A percentile compares a stretch with the other conserved stretches of the same genome.
phyloP scores from a whole-genome alignment of 2,113 vertebrate genomes.

The Varanus salvator region DNA sequence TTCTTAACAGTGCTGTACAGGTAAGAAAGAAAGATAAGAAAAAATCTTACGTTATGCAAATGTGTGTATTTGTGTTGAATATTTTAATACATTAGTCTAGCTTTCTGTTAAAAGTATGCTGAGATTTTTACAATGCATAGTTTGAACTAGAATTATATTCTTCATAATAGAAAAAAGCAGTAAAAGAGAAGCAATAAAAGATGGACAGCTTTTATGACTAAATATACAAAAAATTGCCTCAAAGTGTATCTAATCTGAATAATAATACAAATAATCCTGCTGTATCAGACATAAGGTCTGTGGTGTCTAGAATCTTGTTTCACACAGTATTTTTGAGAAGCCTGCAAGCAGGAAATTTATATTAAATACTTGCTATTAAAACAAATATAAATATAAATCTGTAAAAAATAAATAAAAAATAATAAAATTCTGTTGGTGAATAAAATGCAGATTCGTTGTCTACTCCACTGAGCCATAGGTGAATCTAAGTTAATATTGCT shows the following conservation, averaged over 20 bases:
- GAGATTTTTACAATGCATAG: not conserved
- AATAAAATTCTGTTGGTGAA: not conserved
- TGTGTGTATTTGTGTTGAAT: not conserved
- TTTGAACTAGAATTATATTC: not conserved
- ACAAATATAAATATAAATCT: not conserved
- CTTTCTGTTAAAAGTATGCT: not conserved
- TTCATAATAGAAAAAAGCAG: not conserved
- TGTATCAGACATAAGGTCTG: not conserved
- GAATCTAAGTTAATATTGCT: not conserved
- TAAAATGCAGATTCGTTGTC: not conserved
- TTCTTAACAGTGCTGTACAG: constrained; percentile 99
- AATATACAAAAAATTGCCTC: too few species aligned
- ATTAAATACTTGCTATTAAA: not conserved
- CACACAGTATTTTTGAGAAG: not conserved
- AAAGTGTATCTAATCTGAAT: not conserved
- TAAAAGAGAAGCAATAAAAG: not conserved
- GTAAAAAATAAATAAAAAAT: not conserved
- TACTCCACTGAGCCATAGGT: not conserved
- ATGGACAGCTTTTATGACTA: not conserved
- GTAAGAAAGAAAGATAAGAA: constrained; percentile 72
- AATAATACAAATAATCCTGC: too few species aligned
- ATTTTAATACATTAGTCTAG: not conserved
- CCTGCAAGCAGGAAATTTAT: not conserved
- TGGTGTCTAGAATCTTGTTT: not conserved
- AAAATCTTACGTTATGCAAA: not conserved